A percentile compares a stretch with the other conserved stretches of the same genome.
Conservation (phyloP, 2,797 vertebrate species). For the Centropyge bicolor region DNA sequence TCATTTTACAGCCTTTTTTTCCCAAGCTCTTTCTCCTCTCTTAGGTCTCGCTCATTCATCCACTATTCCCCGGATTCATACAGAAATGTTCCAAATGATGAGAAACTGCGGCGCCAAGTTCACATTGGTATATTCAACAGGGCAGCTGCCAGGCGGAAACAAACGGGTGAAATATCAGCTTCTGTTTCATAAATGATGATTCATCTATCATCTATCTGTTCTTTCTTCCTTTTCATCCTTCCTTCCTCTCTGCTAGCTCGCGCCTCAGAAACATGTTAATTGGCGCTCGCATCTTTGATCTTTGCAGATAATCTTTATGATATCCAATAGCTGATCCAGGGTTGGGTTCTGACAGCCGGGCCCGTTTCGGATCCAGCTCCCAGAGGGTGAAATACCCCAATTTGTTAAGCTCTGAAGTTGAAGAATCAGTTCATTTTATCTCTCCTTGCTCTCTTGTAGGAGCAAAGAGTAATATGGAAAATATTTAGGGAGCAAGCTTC, state of each 20-base stretch:
- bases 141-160: conserved; percentile 50
- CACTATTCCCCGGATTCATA: conserved; percentile 29
- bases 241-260: conserved; percentile 21
- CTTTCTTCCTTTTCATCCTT: conserved; percentile 29
- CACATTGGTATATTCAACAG: conserved; percentile 49
- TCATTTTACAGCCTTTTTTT: conserved; percentile 59
- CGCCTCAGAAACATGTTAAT: conserved; percentile 13
- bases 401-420: background rate
- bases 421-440: background rate
- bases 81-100: conserved; percentile 45
- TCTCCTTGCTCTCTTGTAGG: background rate
- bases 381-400: background rate
- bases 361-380: background rate
- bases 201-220: conserved; percentile 14
- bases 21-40: conserved; percentile 31
- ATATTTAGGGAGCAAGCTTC: too few species aligned
- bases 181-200: conserved; percentile 48
- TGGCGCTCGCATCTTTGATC: conserved; percentile 28
- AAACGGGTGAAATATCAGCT: conserved; percentile 43
- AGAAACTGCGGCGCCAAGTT: conserved; percentile 27
- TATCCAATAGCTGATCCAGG: conserved; percentile 10
- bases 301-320: conserved; percentile 14
- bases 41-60: conserved; percentile 54
- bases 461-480: too few species aligned
- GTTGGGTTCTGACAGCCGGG: background rate